Conservation (phyloP, 2,888 invertebrate genomes). For the Drosophila neonasuta region DNA sequence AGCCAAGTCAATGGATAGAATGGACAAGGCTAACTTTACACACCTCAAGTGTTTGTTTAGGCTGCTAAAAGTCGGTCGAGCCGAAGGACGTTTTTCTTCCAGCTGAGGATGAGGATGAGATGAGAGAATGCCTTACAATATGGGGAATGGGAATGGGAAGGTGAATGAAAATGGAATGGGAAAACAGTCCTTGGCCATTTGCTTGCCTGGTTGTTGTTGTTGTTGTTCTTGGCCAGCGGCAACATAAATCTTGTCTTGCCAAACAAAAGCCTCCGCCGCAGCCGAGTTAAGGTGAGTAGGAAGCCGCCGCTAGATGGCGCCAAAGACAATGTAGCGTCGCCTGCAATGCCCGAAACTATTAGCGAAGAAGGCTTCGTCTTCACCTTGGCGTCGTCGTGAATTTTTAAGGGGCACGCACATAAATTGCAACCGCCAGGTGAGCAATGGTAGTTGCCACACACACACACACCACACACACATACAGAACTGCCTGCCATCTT, state of each 20-base stretch:
- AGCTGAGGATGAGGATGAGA: not conserved
- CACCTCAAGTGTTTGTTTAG: constrained; percentile 78
- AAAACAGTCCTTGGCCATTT: constrained; percentile 49
- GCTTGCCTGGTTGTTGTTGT: constrained; percentile 35
- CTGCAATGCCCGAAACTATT: constrained; percentile 65
- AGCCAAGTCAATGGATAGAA: constrained; percentile 57
- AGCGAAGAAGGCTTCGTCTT: constrained; percentile 54
- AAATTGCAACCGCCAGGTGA: constrained; percentile 74
- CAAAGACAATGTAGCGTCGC: constrained; percentile 46
- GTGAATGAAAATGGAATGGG: too few species aligned
- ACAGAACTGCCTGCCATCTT: not conserved
- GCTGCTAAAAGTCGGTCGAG: constrained; percentile 50
- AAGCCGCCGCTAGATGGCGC: constrained; percentile 22
- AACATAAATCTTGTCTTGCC: constrained; percentile 73
- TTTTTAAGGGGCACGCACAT: constrained; percentile 70
- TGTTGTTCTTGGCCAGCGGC: constrained; percentile 62
- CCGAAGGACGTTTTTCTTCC: not conserved
- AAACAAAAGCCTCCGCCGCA: constrained; percentile 52
- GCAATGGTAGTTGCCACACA: constrained; percentile 33
- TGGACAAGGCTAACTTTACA: constrained; percentile 73
- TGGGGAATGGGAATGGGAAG: too few species aligned
- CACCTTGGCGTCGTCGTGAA: constrained; percentile 29
- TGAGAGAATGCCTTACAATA: not conserved
- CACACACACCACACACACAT: not conserved
- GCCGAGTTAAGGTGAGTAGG: not conserved